Base-by-base conservation (phyloP, 1,140 invertebrate species). In the Drosophila kikkawai region DNA sequence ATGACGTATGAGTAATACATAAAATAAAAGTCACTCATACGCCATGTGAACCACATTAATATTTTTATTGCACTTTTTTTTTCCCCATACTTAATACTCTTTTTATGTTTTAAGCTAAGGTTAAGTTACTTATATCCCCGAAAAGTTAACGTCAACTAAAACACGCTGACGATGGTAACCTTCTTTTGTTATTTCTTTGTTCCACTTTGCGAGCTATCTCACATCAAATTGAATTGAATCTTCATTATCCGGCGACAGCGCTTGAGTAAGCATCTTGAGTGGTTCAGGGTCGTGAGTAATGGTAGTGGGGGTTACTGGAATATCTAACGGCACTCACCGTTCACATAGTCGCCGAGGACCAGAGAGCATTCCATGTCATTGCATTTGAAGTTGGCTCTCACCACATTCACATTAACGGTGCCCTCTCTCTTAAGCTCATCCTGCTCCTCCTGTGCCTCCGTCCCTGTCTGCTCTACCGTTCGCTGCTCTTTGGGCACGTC, bases 301-400 rank as follows among this genome's bases (percentile, higher is more conserved):
- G 11, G 22, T 22, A 17, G 34, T 7, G 7, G 15, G 53, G 34
- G 22, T 47, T 11, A 26, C n/a, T 37, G 50, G 37, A 19, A 26
- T 15, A 32, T 39, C 22, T 50, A 70, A 67, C 22, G 12, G 22
- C 42, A 82, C 80, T 82, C 51, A 83, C 81, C 76, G 63, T 83
- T 83, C 15, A 83, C 80, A 59, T 83, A 83, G 70, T 83, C 81
- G 26, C 70, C 70, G 42, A 83, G 63, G 32, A 83, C 63, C 19
- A 83, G 66, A 26, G 81, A 83, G 66, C 80, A 83, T 66, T 83
- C 80, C 81, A 83, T 75, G 65, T 83, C 80, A 48, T 83, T 70
- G 76, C 80, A 83, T 60, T 83, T 75, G 26, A 83, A 83, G 68
- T 83, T 83, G 22, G 80, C 70, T 51, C 74, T 73, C 66, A 82